Conservation (phyloP, 92 coral and sea anemone species). For the Parazoanthus darwini region DNA sequence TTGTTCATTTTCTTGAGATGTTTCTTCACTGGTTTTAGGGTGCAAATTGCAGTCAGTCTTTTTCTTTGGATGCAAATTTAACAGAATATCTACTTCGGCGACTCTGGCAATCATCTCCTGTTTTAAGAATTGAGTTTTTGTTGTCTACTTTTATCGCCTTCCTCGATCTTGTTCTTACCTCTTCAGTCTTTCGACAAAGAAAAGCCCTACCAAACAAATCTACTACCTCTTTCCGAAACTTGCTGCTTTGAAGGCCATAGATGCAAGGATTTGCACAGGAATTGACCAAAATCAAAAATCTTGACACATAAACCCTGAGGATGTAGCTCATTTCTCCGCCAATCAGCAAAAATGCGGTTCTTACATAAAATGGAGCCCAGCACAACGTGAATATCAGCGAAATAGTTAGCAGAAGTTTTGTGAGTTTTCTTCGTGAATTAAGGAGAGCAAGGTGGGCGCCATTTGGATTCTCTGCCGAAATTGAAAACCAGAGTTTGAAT, state of each 20-base stretch:
- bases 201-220: background rate
- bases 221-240: slow-evolving; percentile 40
- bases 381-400: slow-evolving; percentile 46
- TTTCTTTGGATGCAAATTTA: too few species aligned
- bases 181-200: background rate
- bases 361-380: slow-evolving; percentile 52
- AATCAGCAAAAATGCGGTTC: slow-evolving; percentile 39
- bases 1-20: too few species aligned
- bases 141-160: background rate
- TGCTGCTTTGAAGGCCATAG: slow-evolving; percentile 48
- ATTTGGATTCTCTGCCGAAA: background rate
- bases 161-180: background rate
- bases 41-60: too few species aligned
- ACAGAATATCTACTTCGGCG: too few species aligned
- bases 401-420: slow-evolving; percentile 45
- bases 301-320: slow-evolving; percentile 48
- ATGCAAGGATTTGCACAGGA: slow-evolving; percentile 57
- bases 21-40: too few species aligned
- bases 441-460: slow-evolving; percentile 29
- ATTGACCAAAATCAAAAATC: slow-evolving; percentile 47
- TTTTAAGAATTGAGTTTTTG: too few species aligned
- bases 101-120: too few species aligned
- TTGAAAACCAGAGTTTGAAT: slow-evolving; percentile 49
- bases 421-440: slow-evolving; percentile 45
- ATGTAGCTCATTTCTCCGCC: slow-evolving; percentile 16